phyloP scores from a whole-genome alignment of 2,113 vertebrate species.

The Sander lucioperca region DNA sequence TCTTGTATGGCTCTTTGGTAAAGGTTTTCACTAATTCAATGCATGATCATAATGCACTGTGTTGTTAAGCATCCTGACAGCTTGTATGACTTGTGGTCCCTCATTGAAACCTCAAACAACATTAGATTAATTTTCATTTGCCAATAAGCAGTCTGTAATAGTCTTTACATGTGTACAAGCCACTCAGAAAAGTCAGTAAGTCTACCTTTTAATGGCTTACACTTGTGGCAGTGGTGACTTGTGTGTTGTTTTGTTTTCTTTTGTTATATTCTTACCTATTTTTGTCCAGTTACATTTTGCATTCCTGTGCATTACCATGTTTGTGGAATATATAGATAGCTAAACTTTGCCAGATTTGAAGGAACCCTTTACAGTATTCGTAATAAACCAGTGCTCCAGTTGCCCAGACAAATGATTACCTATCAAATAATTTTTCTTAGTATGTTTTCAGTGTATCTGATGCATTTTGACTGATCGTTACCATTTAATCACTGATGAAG shows the following conservation, averaged over 20 bases:
- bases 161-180: constrained; percentile 55
- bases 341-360: constrained; percentile 61
- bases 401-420: constrained; percentile 41
- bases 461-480: constrained; percentile 44
- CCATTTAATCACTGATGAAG: constrained; percentile 56
- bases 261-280: constrained; percentile 47
- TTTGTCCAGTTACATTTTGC: constrained; percentile 70
- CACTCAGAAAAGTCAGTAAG: constrained; percentile 31
- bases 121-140: constrained; percentile 34
- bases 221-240: constrained; percentile 43
- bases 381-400: constrained; percentile 52
- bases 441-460: constrained; percentile 24
- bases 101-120: constrained; percentile 45
- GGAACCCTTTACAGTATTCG: constrained; percentile 73
- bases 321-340: constrained; percentile 46
- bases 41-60: constrained; percentile 53
- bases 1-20: constrained; percentile 55
- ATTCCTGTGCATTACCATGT: constrained; percentile 78
- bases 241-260: constrained; percentile 48
- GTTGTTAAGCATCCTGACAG: constrained; percentile 48
- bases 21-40: constrained; percentile 53
- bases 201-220: constrained; percentile 43
- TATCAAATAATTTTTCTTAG: constrained; percentile 21
- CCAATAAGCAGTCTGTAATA: constrained; percentile 38
- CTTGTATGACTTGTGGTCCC: constrained; percentile 51